Conservation (phyloP, 2,113 vertebrate genomes). For the Pogonocichla stellata region DNA sequence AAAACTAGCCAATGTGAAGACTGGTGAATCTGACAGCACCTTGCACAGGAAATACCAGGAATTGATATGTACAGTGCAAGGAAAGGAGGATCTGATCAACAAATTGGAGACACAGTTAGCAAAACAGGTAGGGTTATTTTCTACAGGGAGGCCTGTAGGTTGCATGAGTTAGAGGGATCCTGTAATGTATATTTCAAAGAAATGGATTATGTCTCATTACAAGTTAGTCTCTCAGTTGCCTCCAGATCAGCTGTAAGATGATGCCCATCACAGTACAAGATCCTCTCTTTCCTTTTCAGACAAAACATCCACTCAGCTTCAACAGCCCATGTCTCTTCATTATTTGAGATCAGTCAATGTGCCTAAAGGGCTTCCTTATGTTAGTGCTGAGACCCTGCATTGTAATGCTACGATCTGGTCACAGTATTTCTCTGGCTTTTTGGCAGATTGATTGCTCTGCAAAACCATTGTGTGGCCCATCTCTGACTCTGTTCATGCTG, state of each 20-base stretch:
- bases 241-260: not conserved
- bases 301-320: not conserved
- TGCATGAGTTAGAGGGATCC: not conserved
- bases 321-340: not conserved
- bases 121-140: constrained; percentile 78
- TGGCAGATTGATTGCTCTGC: not conserved
- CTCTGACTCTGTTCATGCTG: not conserved
- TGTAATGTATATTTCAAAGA: not conserved
- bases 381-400: not conserved
- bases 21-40: constrained; percentile 77
- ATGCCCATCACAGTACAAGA: not conserved
- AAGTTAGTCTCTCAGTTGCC: not conserved
- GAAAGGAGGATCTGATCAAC: constrained; percentile 81
- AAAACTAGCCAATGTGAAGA: constrained; percentile 79
- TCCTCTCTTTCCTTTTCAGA: not conserved
- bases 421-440: not conserved
- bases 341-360: not conserved
- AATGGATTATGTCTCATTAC: not conserved
- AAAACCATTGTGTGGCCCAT: not conserved
- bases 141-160: not conserved
- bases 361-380: not conserved
- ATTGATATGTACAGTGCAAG: constrained; percentile 75
- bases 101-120: constrained; percentile 82
- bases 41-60: constrained; percentile 82
- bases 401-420: not conserved